Conservation (phyloP, 2,797 vertebrate genomes). For the Miichthys miiuy region DNA sequence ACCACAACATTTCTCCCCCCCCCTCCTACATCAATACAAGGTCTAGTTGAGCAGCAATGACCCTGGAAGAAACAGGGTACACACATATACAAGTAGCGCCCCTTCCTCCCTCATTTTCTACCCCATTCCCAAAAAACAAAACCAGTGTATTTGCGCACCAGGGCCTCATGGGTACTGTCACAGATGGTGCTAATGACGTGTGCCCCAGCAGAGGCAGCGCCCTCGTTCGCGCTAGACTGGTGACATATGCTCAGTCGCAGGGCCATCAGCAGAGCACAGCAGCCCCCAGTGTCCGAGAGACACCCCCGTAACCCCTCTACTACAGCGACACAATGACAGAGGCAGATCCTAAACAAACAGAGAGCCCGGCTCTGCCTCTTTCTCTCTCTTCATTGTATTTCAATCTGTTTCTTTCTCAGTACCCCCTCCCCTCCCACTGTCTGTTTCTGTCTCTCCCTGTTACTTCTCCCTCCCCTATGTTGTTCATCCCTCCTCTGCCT, state of each 20-base stretch:
- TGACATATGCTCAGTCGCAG: constrained; percentile 85
- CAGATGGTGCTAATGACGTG: constrained; percentile 86
- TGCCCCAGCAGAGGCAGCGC: constrained; percentile 75
- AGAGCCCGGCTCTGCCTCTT: constrained; percentile 62
- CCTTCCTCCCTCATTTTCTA: constrained; percentile 49
- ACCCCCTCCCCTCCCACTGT: constrained; percentile 56
- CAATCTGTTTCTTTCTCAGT: constrained; percentile 74
- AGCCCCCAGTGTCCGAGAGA: constrained; percentile 75
- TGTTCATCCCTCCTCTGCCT: constrained; percentile 75
- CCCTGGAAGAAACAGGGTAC: constrained; percentile 47
- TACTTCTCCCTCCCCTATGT: constrained; percentile 73
- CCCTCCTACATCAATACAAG: constrained; percentile 31
- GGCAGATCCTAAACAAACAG: constrained; percentile 77
- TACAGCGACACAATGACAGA: constrained; percentile 73
- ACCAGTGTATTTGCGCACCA: constrained; percentile 64
- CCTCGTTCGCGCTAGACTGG: constrained; percentile 78
- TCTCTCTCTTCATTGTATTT: constrained; percentile 74
- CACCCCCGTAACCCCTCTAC: constrained; percentile 68
- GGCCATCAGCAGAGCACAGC: constrained; percentile 72
- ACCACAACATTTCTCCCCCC: not conserved
- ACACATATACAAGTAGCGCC: constrained; percentile 22
- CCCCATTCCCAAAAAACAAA: constrained; percentile 53
- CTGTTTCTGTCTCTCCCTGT: constrained; percentile 73
- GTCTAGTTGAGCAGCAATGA: constrained; percentile 65
- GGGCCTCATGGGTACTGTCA: constrained; percentile 82